Conservation (phyloP, 1,140 invertebrate genomes). For the Eupeodes corollae region DNA sequence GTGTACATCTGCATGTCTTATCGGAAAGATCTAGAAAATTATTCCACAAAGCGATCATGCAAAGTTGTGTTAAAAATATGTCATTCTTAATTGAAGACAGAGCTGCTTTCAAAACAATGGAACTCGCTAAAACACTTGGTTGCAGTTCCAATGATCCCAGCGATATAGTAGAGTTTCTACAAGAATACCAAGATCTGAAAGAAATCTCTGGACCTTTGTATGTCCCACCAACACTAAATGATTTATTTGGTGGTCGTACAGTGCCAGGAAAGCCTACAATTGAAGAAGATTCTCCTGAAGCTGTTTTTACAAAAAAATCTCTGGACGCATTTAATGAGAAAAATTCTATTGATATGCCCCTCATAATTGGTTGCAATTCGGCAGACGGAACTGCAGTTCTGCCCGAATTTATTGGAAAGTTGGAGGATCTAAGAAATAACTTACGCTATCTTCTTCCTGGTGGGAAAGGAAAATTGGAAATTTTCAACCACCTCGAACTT, state of each 20-base stretch:
- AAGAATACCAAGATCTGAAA: slow-evolving; percentile 6
- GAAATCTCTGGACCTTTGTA: slow-evolving; percentile 8
- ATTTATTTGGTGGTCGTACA: slow-evolving; percentile 15
- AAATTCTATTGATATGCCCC: slow-evolving; percentile 14
- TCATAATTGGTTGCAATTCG: slow-evolving; percentile 27
- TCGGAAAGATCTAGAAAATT: slow-evolving; percentile 42
- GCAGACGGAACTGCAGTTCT: slow-evolving; percentile 24
- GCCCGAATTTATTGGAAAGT: slow-evolving; percentile 11
- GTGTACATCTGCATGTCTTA: slow-evolving; percentile 40
- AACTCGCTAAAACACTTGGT: slow-evolving; percentile 15
- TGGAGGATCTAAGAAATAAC: slow-evolving; percentile 19
- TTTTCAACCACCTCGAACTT: slow-evolving; percentile 8
- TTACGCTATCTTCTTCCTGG: slow-evolving; percentile 18
- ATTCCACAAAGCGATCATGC: slow-evolving; percentile 43
- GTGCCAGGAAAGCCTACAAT: slow-evolving; percentile 27
- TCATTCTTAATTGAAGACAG: slow-evolving; percentile 20
- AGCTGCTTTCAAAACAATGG: slow-evolving; percentile 11
- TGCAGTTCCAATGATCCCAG: slow-evolving; percentile 5
- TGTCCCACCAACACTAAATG: slow-evolving; percentile 11
- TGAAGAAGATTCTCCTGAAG: slow-evolving; percentile 18
- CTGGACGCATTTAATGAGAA: slow-evolving; percentile 17
- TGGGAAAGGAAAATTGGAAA: slow-evolving; percentile 5
- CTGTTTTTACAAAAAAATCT: slow-evolving; percentile 15
- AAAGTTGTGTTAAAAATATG: slow-evolving; percentile 37
- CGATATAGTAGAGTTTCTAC: slow-evolving; percentile 17